Evolutionary conservation across 1,140 invertebrate species (phyloP).

Genomic region (Neodiprion pinetum): DNA sequence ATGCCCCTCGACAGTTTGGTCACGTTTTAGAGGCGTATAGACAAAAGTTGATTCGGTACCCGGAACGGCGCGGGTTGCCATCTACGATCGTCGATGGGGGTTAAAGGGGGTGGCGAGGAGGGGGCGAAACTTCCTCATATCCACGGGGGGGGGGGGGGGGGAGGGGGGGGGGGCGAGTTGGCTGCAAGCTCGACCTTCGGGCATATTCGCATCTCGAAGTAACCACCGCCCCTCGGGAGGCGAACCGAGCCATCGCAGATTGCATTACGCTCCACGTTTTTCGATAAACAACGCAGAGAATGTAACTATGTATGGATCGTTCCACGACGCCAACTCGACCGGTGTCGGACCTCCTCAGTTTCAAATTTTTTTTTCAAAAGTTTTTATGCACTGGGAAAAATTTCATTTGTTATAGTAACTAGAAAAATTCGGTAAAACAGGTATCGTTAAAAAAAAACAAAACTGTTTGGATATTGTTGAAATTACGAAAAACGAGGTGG

Average conservation of each 20-base stretch:
- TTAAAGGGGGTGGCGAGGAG: not conserved
- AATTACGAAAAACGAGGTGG: no score
- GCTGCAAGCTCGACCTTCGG: slow-evolving; percentile 19
- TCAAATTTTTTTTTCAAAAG: slow-evolving; percentile 24
- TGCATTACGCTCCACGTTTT: slow-evolving; percentile 38
- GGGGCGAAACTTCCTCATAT: not conserved
- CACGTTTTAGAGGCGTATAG: not conserved
- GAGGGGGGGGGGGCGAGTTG: slow-evolving; percentile 12
- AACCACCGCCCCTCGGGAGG: slow-evolving; percentile 9
- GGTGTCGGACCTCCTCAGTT: slow-evolving; percentile 29
- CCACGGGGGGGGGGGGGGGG: not conserved
- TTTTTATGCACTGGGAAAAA: no score
- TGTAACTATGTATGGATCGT: no score
- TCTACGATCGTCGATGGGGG: slow-evolving; percentile 7
- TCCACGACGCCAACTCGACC: no score
- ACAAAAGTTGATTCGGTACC: slow-evolving; percentile 2
- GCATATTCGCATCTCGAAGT: slow-evolving; percentile 12
- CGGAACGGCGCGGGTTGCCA: not conserved
- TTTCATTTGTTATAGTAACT: no score
- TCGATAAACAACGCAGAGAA: slow-evolving; percentile 36
- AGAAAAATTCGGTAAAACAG: no score
- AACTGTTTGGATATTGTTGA: no score
- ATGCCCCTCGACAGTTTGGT: slow-evolving; percentile 4
- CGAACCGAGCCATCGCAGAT: slow-evolving; percentile 29
- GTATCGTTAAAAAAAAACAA: no score